Evolutionary conservation across 2,888 invertebrate species (phyloP).

Genomic region (Cartodere bifasciata): DNA sequence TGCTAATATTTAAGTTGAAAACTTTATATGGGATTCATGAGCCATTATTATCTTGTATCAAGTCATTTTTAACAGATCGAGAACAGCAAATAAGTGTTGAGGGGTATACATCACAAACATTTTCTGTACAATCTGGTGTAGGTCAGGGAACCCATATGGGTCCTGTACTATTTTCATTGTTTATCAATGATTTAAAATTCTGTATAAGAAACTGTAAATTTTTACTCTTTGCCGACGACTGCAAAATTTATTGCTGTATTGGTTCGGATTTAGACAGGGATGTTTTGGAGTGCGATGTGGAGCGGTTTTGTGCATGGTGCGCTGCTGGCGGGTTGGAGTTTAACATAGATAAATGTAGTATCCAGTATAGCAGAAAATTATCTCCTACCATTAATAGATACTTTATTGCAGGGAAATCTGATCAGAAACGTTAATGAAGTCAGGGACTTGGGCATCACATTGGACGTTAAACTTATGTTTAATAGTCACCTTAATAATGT

Average conservation of each 20-base stretch:
- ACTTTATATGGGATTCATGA: not conserved
- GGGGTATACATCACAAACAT: not conserved
- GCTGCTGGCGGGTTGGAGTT: too few relatives aligned
- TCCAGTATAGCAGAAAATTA: too few relatives aligned
- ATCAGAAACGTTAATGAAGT: too few relatives aligned
- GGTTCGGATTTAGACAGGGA: too few relatives aligned
- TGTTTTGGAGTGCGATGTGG: too few relatives aligned
- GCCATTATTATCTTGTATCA: not conserved
- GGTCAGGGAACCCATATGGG: conserved; percentile 4
- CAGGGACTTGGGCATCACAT: too few relatives aligned
- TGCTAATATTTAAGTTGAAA: not conserved
- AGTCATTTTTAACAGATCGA: conserved; percentile 1
- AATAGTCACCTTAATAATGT: too few relatives aligned
- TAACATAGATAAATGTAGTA: too few relatives aligned
- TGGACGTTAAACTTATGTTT: too few relatives aligned
- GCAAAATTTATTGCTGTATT: conserved; percentile 5
- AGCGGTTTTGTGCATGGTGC: too few relatives aligned
- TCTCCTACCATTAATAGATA: too few relatives aligned
- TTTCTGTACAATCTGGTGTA: conserved; percentile 3
- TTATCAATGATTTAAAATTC: conserved; percentile 5
- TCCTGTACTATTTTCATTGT: conserved; percentile 6
- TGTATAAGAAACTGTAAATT: not conserved
- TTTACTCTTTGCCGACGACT: conserved; percentile 7
- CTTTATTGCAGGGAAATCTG: too few relatives aligned
- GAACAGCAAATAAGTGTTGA: conserved; percentile 1